Base-by-base conservation (phyloP, 2,797 vertebrate genomes). In the Pempheris klunzingeri region DNA sequence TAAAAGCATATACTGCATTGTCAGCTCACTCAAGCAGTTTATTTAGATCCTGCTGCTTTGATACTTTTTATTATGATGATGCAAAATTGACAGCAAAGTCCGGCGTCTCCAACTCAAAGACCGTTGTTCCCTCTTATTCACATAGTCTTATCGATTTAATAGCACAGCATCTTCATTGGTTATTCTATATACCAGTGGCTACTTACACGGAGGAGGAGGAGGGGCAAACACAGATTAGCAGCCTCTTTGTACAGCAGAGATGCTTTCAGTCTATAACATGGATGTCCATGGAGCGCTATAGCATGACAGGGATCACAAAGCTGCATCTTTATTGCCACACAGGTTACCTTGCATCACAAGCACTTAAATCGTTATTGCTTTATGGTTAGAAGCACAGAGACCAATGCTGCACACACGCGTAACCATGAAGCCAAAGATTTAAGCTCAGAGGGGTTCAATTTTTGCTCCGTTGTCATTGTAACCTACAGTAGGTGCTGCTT, bases 311-410 rank as follows among this genome's bases (percentile, higher is more conserved):
- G 58, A 91, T 92, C 89, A 91, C 90, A 92, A 93, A 94, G 92
- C 92, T 84, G 86, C 66, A 52, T 85, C 80, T 78, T 94, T 95
- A 95, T 95, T 95, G 93, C 93, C 91, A 83, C 90, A 88, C 83
- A 54, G 88, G 87, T 93, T 78, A 92, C 87, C 86, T 92, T 90
- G 92, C 84, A 77, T 93, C 86, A 92, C 85, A 86, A 93, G 88
- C 91, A 90, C 84, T 91, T 87, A 84, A 92, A 93, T 92, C 82
- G 47, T 93, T 94, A 94, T 94, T 94, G 92, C 93, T 94, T 93
- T 91, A 93, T 93, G 93, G 91, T 91, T 87, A 88, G 86, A 94
- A 94, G 93, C 92, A 89, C 76, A 88, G 80, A 82, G 85, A 62
- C 85, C 78, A 41, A 91, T 89, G 82, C 90, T 90, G 86, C 82